Base-by-base conservation (phyloP, 2,888 invertebrate genomes). In the Agrenia bidenticulata region DNA sequence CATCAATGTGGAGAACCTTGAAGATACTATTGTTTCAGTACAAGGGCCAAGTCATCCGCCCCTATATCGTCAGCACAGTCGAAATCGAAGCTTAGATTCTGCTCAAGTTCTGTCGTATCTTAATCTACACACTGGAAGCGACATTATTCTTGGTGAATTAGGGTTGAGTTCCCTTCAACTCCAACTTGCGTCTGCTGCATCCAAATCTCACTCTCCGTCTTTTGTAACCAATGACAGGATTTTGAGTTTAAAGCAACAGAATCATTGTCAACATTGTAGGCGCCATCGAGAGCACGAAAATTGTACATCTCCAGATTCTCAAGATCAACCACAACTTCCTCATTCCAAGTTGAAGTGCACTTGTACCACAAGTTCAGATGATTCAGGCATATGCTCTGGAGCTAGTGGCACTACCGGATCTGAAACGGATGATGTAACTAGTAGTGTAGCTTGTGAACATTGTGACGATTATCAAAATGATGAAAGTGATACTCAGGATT, bases 1-100 rank as follows among this genome's bases (percentile, higher is more conserved):
- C 15, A 24, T 21, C 7, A 21, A 51, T 23, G 7, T 23, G 23
- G 13, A 11, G 5, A 11, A 13, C 51, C 11, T 5, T 7, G 5
- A 19, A 17, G 45, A 15, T 17, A 4, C 5, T 11, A 11, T 5
- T 11, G 5, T 45, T 19, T 45, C 45, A 45, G 45, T 45, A 5
- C n/a, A 45, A 15, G n/a, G n/a, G 5, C n/a, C n/a, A 17, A 17
- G n/a, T 5, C 45, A 67, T 24, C 57, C 26, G 11, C 27, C 58
- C 0, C 54, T 32, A 49, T 63, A 66, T 51, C 66, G 72, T n/a
- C 86, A 88, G 77, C 90, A 91, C 80, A 92, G 92, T 81, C 86
- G 93, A 77, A 93, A 93, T 83, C 87, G 93, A 74, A 92, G 92
- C 79, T 83, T 93, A 80, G 93, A 94, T 81, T 93, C 92, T 65